Percentiles rank a stretch among this genome's conserved stretches.
phyloP scores from a whole-genome alignment of 2,888 invertebrate species.

The Auanema freiburgensis region DNA sequence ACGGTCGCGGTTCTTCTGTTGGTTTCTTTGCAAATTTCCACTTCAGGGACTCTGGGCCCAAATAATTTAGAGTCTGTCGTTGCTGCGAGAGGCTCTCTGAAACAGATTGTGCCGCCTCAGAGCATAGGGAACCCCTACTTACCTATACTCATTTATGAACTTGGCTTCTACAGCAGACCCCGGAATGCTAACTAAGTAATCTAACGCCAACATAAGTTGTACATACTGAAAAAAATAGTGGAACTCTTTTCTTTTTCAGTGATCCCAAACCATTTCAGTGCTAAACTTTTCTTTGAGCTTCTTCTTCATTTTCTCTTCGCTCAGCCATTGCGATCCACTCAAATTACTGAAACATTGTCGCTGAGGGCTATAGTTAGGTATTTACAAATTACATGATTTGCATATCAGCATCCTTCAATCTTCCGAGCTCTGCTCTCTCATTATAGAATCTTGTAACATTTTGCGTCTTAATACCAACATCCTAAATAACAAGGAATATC shows the following conservation, averaged over 20 bases:
- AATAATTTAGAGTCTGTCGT: conserved; percentile 47
- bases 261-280: conserved; percentile 50
- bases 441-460: conserved; percentile 44
- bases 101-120: neutral
- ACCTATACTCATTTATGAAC: conserved; percentile 42
- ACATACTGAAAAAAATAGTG: conserved; percentile 45
- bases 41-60: conserved; percentile 50
- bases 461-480: conserved; percentile 50
- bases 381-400: conserved; percentile 29
- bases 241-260: too few species aligned
- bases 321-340: conserved; percentile 65
- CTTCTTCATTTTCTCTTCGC: conserved; percentile 49
- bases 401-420: conserved; percentile 22
- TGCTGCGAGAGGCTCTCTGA: conserved; percentile 39
- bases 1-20: conserved; percentile 46
- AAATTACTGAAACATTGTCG: conserved; percentile 47
- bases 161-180: conserved; percentile 45
- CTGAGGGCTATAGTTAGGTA: neutral
- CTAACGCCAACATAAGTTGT: conserved; percentile 57
- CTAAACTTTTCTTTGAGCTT: conserved; percentile 53
- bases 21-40: conserved; percentile 40
- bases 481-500: conserved; percentile 26
- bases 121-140: neutral
- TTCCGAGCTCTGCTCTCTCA: conserved; percentile 31
- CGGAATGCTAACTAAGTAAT: conserved; percentile 52